These are phyloP conservation scores for Hoplostethus mediterraneus DNA, from an alignment of 2,797 vertebrate species.

Conservation along the genomic window DNA sequence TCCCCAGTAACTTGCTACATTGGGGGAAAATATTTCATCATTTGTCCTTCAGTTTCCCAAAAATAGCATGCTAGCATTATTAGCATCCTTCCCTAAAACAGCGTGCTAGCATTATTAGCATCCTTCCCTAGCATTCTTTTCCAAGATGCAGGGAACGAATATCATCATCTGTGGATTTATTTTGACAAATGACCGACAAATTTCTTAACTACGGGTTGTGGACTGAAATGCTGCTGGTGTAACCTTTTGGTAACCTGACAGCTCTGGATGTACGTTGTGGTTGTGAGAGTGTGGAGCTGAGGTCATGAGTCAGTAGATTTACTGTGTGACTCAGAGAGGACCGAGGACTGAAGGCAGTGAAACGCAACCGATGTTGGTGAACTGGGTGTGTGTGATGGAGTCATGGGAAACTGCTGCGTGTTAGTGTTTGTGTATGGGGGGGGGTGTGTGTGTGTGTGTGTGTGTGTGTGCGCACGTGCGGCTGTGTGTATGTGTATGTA, in stretches of 20 bases:
- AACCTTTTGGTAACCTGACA: neutral
- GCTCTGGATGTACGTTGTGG: constrained; percentile 43
- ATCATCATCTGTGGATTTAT: neutral
- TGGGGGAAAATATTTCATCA: neutral
- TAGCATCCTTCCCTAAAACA: too few species aligned
- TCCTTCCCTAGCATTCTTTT: too few species aligned
- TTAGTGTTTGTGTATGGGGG: constrained; percentile 8
- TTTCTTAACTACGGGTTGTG: constrained; percentile 13
- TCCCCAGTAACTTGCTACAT: constrained; percentile 1
- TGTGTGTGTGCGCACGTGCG: constrained; percentile 7
- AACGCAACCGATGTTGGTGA: constrained; percentile 43
- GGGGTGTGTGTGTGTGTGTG: constrained; percentile 13
- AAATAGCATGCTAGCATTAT: too few species aligned
- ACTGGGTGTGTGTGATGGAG: constrained; percentile 33
- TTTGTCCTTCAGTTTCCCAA: neutral
- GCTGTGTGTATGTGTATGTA: neutral
- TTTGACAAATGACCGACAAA: constrained; percentile 19
- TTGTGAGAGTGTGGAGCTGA: constrained; percentile 50
- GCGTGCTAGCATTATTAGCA: neutral
- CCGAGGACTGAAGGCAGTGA: constrained; percentile 37
- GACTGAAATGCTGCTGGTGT: neutral
- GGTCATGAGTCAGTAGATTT: constrained; percentile 61
- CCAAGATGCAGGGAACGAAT: neutral
- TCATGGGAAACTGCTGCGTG: constrained; percentile 44
- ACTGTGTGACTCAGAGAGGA: constrained; percentile 48